Evolutionary conservation across 53 echinoderm and acorn worm species (phyloP), one percentile per base, ranked within the genome.

Genomic region (Temnopleurus reevesii): DNA sequence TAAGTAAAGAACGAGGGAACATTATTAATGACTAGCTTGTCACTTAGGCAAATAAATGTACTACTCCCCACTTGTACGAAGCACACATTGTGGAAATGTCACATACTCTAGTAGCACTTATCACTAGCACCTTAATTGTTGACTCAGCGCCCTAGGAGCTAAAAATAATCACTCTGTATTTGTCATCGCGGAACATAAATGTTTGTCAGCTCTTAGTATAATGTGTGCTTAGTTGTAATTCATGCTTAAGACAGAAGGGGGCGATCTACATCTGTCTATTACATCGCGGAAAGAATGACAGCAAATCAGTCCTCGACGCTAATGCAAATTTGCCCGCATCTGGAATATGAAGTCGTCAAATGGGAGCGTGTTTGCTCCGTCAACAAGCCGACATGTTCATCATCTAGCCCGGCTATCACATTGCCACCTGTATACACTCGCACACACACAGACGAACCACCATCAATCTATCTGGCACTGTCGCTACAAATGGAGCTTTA

Each of bases 311-410:
- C 71, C n/a, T 71, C 1, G n/a, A 71, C n/a, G 71, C 71, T 41
- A n/a, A 71, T 71, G 71, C 43, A 71, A 41, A 71, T 71, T 71
- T 71, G 71, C 71, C 19, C n/a, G 41, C 71, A 71, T 71, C 71
- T 71, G 71, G 71, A 71, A 71, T 71, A 71, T 71, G n/a, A 71
- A 71, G 71, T 71, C 38, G n/a, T 71, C 71, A 38, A 71, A 71
- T 17, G 38, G 36, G 9, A 38, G 43, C 71, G 21, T 71, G 71
- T 71, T 71, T 71, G 71, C 71, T 36, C 17, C 7, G 71, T 71
- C 71, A 71, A 71, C 41, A 38, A 5, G 38, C 21, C 71, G n/a
- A 71, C 71, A 71, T 71, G 71, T 41, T 38, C 41, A 71, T 71
- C 71, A 71, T 71, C 71, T 71, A 71, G 35, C 4, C 41, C 17